Conservation (phyloP, 2,888 invertebrate genomes). For the Terebella lapidaria region DNA sequence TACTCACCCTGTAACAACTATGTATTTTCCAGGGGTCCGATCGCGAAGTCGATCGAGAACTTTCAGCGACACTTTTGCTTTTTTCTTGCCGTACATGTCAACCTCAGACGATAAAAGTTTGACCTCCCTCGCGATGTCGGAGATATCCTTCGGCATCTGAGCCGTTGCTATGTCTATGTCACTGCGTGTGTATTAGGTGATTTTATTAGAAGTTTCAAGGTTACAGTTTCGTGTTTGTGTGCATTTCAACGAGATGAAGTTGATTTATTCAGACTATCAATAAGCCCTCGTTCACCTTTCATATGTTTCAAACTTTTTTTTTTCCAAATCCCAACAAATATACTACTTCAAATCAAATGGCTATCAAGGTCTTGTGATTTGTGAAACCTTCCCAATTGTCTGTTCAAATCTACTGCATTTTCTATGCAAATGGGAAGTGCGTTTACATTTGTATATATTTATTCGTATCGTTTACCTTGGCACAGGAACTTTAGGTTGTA, state of each 20-base stretch:
- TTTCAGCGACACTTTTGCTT: conserved; percentile 84
- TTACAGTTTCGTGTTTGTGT: no score
- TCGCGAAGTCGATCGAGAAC: conserved; percentile 71
- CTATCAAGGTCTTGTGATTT: no score
- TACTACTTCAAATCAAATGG: no score
- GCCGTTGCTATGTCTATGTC: conserved; percentile 86
- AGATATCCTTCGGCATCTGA: conserved; percentile 81
- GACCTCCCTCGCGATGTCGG: conserved; percentile 73
- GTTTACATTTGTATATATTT: no score
- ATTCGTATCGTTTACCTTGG: no score
- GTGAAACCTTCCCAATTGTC: no score
- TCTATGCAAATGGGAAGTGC: no score
- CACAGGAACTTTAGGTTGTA: conserved; percentile 66
- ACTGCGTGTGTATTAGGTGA: conserved; percentile 24
- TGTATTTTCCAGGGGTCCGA: conserved; percentile 77
- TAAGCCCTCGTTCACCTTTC: neutral
- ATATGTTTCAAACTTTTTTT: no score
- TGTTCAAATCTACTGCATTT: no score
- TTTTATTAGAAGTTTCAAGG: no score
- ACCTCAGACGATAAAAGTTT: conserved; percentile 76
- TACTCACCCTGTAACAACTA: conserved; percentile 86
- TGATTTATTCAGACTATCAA: neutral
- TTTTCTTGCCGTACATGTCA: conserved; percentile 84
- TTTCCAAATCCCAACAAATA: no score
- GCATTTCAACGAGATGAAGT: no score